These are phyloP conservation scores for Andrena bucephala DNA, from an alignment of 2,888 invertebrate species.

Conservation along the genomic window DNA sequence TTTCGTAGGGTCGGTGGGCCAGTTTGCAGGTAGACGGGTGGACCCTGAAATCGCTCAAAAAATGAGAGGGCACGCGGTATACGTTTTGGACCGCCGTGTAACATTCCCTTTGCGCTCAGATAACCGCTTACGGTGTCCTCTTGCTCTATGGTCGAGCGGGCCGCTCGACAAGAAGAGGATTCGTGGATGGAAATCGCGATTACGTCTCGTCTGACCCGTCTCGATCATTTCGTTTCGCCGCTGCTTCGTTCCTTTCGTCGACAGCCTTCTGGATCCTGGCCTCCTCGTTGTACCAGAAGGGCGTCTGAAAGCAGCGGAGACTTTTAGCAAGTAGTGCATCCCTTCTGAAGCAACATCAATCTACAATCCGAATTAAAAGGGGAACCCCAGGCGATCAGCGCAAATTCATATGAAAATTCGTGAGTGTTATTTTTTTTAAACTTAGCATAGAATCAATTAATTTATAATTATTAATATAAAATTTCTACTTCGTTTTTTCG, in stretches of 20 bases:
- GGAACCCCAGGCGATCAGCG: too few relatives aligned
- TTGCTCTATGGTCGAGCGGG: slow-evolving; percentile 31
- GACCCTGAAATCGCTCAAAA: slow-evolving; percentile 68
- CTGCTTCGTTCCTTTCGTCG: slow-evolving; percentile 12
- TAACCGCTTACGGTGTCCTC: slow-evolving; percentile 58
- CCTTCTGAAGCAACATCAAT: too few relatives aligned
- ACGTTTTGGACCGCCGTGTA: slow-evolving; percentile 45
- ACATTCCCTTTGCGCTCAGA: slow-evolving; percentile 46
- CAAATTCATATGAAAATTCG: too few relatives aligned
- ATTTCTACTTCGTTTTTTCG: too few relatives aligned
- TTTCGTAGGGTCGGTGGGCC: slow-evolving; percentile 69
- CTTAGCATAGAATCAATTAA: too few relatives aligned
- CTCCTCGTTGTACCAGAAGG: not conserved
- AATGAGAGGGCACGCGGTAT: slow-evolving; percentile 66
- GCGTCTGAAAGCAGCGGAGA: not conserved
- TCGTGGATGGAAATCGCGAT: slow-evolving; percentile 57
- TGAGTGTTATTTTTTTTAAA: too few relatives aligned
- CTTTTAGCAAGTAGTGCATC: too few relatives aligned
- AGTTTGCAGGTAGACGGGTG: slow-evolving; percentile 75
- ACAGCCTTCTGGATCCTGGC: not conserved
- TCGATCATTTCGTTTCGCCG: slow-evolving; percentile 36
- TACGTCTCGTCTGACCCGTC: slow-evolving; percentile 28
- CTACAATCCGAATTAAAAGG: too few relatives aligned
- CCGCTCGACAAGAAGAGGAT: slow-evolving; percentile 37
- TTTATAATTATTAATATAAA: too few relatives aligned